Conservation (phyloP, 2,797 vertebrate genomes). For the Tiaroga cobitis region DNA sequence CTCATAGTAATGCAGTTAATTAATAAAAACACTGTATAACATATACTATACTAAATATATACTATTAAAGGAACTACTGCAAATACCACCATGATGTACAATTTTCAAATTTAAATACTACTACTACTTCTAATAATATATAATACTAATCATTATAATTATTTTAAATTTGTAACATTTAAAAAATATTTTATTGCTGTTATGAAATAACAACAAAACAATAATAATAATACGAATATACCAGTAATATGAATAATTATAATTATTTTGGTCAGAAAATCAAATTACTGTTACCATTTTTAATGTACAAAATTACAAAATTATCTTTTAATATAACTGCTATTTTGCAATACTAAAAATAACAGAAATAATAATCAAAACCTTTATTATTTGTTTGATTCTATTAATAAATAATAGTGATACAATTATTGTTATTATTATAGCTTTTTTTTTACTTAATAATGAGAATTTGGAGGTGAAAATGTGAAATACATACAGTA, state of each 20-base stretch:
- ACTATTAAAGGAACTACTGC: background rate
- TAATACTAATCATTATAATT: background rate
- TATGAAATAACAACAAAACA: background rate
- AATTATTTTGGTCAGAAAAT: too few species aligned
- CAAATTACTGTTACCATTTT: background rate
- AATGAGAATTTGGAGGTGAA: background rate
- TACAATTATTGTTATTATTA: too few species aligned
- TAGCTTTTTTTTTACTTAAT: background rate
- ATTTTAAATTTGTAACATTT: background rate
- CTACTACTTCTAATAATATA: background rate
- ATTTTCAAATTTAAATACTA: background rate
- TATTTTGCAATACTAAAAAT: background rate
- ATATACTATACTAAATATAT: too few species aligned
- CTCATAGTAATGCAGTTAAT: background rate
- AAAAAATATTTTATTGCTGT: background rate
- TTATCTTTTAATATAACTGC: background rate
- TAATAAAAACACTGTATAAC: background rate
- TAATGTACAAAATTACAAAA: too few species aligned
- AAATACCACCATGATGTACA: background rate
- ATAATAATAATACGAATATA: too few species aligned
- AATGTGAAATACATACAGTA: background rate
- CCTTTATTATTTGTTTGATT: too few species aligned
- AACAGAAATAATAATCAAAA: background rate
- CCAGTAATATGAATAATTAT: background rate
- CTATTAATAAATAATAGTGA: too few species aligned